Conservation (phyloP, 2,113 vertebrate species). For the Podarcis raffonei region DNA sequence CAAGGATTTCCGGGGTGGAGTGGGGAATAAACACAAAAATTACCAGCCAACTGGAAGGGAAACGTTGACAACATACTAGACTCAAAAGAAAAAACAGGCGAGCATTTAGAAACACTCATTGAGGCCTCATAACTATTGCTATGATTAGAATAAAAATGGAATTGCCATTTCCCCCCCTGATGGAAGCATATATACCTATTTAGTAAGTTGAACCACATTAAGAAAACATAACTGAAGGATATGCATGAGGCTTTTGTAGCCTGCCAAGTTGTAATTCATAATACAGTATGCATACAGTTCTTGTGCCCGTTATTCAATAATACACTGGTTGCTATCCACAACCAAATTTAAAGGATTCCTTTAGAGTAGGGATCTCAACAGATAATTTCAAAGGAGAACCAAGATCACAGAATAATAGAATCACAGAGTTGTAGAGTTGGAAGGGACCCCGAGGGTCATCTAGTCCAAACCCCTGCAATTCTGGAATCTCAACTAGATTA, state of each 20-base stretch:
- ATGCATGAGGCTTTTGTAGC: conserved; percentile 10
- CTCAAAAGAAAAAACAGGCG: not conserved
- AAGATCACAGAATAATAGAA: too few relatives aligned
- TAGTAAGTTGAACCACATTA: conserved; percentile 8
- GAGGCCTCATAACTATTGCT: not conserved
- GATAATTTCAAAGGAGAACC: not conserved
- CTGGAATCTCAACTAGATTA: too few relatives aligned
- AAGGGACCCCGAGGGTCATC: too few relatives aligned
- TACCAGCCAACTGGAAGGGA: not conserved
- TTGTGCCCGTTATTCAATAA: not conserved
- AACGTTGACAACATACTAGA: not conserved
- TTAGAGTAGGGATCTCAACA: not conserved
- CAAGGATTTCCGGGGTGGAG: not conserved
- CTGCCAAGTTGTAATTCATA: conserved; percentile 6
- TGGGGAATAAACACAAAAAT: not conserved
- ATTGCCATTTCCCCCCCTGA: not conserved
- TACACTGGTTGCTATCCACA: not conserved
- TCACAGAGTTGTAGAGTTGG: too few relatives aligned
- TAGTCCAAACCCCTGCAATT: too few relatives aligned
- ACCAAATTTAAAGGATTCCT: not conserved
- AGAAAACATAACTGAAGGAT: conserved; percentile 1
- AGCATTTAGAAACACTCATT: not conserved
- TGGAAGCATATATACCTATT: not conserved
- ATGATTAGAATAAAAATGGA: conserved; percentile 21
- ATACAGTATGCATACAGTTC: not conserved